Percentiles rank a stretch among this genome's conserved stretches.
phyloP scores from a whole-genome alignment of 2,888 invertebrate genomes.

The Drosophila kuntzei region DNA sequence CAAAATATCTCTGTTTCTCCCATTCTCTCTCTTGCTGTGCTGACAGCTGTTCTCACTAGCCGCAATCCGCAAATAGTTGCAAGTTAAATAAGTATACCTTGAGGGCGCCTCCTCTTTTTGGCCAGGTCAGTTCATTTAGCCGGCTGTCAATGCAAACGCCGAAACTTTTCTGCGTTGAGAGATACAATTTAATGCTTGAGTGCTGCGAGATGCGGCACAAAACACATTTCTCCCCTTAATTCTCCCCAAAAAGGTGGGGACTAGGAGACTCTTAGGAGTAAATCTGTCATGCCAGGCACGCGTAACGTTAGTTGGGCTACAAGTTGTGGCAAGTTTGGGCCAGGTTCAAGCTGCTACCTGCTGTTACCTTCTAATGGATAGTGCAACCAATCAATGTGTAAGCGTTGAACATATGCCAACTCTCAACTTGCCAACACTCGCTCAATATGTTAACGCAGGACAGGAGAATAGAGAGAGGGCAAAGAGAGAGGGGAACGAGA shows the following conservation, averaged over 20 bases:
- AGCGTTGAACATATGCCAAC: conserved; percentile 66
- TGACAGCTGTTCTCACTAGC: conserved; percentile 7
- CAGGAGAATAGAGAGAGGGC: not conserved
- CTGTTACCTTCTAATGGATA: conserved; percentile 51
- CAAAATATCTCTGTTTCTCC: not conserved
- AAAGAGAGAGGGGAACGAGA: not conserved
- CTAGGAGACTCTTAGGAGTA: conserved; percentile 16
- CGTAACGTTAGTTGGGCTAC: conserved; percentile 43
- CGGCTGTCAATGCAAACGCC: conserved; percentile 51
- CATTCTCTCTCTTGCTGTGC: not conserved
- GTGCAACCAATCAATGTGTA: conserved; percentile 73
- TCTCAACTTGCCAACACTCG: conserved; percentile 32
- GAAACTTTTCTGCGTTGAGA: conserved; percentile 52
- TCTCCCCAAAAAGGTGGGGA: not conserved
- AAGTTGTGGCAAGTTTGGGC: conserved; percentile 38
- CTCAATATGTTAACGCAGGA: conserved; percentile 48
- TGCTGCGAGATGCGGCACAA: conserved; percentile 61
- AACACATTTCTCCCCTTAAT: conserved; percentile 66
- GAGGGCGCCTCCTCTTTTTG: not conserved
- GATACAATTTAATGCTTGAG: conserved; percentile 79
- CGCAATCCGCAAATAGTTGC: conserved; percentile 33
- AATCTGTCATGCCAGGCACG: conserved; percentile 69
- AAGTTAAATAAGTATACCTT: conserved; percentile 40
- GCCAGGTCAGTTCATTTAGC: conserved; percentile 44
- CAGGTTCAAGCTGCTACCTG: conserved; percentile 34